A percentile compares a stretch with the other conserved stretches of the same genome.
phyloP scores from a whole-genome alignment of 2,113 vertebrate species.

The Anoura caudifer region DNA sequence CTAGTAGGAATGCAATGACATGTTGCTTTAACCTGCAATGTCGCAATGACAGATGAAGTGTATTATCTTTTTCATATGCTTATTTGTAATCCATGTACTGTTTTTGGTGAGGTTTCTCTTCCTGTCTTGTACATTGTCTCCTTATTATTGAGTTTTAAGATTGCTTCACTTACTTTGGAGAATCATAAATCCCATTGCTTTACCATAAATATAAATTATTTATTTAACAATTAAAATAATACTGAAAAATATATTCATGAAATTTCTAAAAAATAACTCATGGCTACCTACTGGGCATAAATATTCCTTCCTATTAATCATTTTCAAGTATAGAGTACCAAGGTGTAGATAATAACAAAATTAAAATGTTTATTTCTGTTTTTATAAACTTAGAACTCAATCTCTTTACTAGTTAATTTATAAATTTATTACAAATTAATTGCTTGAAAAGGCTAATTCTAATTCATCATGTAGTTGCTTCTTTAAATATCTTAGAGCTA shows the following conservation, averaged over 20 bases:
- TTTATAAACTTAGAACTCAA: background rate
- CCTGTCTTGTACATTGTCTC: background rate
- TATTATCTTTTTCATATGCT: background rate
- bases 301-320: background rate
- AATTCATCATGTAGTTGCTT: background rate
- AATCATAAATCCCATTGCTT: background rate
- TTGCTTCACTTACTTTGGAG: background rate
- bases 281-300: background rate
- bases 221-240: background rate
- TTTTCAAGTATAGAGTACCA: background rate
- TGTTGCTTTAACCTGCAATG: background rate
- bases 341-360: background rate
- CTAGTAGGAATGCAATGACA: background rate
- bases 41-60: background rate
- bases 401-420: background rate
- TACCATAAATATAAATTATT: background rate
- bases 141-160: background rate
- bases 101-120: background rate
- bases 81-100: background rate
- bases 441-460: background rate
- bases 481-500: background rate
- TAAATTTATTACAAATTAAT: background rate
- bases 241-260: background rate
- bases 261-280: background rate
- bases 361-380: background rate